Evolutionary conservation across 2,797 vertebrate species (phyloP).

Genomic region (Myotis planiceps): DNA sequence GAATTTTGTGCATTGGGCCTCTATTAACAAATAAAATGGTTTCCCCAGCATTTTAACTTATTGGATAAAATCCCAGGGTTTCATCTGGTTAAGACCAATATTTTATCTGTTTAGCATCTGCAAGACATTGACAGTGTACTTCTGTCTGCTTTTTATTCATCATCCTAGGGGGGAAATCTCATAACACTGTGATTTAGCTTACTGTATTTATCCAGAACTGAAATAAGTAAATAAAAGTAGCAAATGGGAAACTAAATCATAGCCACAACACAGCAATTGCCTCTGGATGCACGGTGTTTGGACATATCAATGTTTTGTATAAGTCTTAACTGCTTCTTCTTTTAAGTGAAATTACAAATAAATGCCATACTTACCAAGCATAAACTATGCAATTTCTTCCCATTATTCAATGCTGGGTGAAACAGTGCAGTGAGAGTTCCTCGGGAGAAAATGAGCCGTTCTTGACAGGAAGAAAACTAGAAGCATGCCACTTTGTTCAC

Average conservation of each 20-base stretch:
- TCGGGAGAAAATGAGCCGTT: conserved; percentile 55
- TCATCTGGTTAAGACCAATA: neutral
- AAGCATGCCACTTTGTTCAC: neutral
- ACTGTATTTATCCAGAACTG: neutral
- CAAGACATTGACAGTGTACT: neutral
- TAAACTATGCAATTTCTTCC: conserved; percentile 29
- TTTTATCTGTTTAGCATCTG: neutral
- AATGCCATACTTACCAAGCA: conserved; percentile 38
- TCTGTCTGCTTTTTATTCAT: neutral
- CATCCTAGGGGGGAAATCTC: neutral
- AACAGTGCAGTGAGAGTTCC: neutral
- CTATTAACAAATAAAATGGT: neutral
- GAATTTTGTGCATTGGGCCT: too few species aligned
- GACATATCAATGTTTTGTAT: neutral
- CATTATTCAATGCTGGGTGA: neutral
- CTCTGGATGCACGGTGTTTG: neutral
- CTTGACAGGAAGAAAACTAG: conserved; percentile 40
- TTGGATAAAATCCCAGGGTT: neutral
- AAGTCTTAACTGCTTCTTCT: conserved; percentile 32
- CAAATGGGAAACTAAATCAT: conserved; percentile 8
- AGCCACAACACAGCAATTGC: conserved; percentile 20
- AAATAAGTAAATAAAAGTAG: conserved; percentile 49
- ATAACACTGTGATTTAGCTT: neutral
- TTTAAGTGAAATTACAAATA: conserved; percentile 61
- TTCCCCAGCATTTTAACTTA: neutral